These are phyloP conservation scores for Sturnus vulgaris DNA, from an alignment of 2,113 vertebrate genomes.

Conservation along the genomic window DNA sequence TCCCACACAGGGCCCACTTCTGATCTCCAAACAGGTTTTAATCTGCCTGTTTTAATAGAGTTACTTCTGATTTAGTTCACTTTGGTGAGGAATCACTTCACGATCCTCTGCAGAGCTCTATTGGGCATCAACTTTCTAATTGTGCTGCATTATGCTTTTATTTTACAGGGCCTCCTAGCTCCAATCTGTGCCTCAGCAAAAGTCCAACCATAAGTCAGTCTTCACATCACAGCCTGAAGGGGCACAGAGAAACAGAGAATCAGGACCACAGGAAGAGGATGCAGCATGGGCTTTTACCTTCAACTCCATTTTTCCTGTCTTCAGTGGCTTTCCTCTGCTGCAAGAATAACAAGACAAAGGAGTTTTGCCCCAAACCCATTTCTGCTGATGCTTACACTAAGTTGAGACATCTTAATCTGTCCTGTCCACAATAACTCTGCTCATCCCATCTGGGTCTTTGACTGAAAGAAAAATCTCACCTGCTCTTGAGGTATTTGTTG, in stretches of 20 bases:
- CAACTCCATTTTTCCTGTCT: background rate
- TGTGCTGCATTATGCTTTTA: background rate
- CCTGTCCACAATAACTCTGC: background rate
- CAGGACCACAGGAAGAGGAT: background rate
- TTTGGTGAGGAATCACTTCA: background rate
- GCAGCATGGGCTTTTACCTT: background rate
- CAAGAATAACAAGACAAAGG: background rate
- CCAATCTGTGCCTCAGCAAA: background rate
- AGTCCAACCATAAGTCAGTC: background rate
- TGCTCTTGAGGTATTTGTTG: background rate
- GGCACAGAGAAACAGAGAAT: background rate
- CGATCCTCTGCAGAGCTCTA: background rate
- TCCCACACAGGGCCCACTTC: background rate
- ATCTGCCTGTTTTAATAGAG: background rate
- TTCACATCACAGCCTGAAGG: background rate
- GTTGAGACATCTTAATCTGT: background rate
- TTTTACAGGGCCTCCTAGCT: background rate
- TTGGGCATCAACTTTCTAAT: background rate
- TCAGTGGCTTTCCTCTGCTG: background rate
- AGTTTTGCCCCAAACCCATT: background rate
- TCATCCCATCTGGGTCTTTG: background rate
- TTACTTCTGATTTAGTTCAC: slow-evolving; percentile 15
- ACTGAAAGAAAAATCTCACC: background rate
- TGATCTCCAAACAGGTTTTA: slow-evolving; percentile 15
- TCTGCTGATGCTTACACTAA: background rate